Evolutionary conservation across 2,113 vertebrate genomes (phyloP).

Genomic region (Pteropus alecto): DNA sequence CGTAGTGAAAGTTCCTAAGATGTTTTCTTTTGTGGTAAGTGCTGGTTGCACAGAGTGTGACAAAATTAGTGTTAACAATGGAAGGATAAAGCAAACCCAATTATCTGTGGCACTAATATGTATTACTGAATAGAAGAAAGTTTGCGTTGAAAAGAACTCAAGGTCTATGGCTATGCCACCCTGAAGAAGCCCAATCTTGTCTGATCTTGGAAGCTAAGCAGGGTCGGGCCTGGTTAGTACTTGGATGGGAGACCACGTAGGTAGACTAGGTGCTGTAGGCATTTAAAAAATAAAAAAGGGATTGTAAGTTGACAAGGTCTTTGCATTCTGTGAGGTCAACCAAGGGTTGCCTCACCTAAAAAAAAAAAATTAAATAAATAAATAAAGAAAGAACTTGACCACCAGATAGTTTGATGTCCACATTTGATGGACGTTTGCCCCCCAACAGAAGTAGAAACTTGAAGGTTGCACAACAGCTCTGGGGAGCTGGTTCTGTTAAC

Average conservation of each 20-base stretch:
- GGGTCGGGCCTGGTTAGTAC: too few species aligned
- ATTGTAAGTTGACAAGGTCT: too few species aligned
- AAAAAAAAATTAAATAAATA: too few species aligned
- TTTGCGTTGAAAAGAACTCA: not conserved
- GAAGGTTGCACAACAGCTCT: not conserved
- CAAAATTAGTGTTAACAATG: not conserved
- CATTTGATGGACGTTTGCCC: not conserved
- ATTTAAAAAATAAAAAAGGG: too few species aligned
- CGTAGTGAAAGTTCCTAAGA: not conserved
- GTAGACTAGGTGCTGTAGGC: too few species aligned
- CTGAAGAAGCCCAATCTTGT: too few species aligned
- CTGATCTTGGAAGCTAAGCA: too few species aligned
- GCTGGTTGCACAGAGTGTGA: not conserved
- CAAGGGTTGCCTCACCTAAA: too few species aligned
- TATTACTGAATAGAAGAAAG: not conserved
- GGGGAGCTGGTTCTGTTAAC: not conserved
- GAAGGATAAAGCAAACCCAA: not conserved
- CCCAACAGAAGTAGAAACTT: not conserved
- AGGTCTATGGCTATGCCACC: too few species aligned
- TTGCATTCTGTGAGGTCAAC: too few species aligned
- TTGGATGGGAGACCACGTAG: too few species aligned
- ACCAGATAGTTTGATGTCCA: not conserved
- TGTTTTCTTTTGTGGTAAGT: not conserved
- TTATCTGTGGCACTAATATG: not conserved
- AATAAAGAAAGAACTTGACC: not conserved